These are phyloP conservation scores for Drosophila stalkeri DNA, from an alignment of 2,888 invertebrate genomes.

Conservation along the genomic window DNA sequence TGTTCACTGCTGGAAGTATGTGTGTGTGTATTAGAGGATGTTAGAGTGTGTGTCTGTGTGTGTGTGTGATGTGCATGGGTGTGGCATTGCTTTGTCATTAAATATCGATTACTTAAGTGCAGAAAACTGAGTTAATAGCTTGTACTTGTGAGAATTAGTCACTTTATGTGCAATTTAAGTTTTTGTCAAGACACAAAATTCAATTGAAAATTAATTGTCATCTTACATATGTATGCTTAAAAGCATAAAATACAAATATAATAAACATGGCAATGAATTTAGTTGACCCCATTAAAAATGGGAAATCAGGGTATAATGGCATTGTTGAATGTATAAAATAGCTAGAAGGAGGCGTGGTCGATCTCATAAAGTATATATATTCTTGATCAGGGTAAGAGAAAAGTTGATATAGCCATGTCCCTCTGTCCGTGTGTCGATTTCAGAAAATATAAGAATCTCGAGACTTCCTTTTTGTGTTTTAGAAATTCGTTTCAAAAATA, in stretches of 20 bases:
- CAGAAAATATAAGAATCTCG: no score
- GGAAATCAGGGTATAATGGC: no score
- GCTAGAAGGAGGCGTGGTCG: no score
- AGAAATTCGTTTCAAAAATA: no score
- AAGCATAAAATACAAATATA: background rate
- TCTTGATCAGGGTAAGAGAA: no score
- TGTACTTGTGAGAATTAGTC: background rate
- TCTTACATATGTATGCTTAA: background rate
- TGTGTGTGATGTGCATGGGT: slow-evolving; percentile 35
- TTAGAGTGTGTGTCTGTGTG: slow-evolving; percentile 20
- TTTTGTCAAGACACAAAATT: background rate
- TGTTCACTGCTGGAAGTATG: slow-evolving; percentile 45
- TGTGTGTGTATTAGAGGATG: slow-evolving; percentile 6
- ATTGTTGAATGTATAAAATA: no score
- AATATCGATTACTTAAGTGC: slow-evolving; percentile 72
- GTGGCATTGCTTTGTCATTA: slow-evolving; percentile 67
- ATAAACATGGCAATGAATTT: background rate
- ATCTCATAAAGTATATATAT: no score
- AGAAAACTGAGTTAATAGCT: slow-evolving; percentile 56
- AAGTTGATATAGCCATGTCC: no score
- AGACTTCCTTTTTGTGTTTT: no score
- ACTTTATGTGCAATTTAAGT: slow-evolving; percentile 7
- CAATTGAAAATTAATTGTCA: background rate
- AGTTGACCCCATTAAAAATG: no score
- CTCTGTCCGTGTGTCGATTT: no score